These are phyloP conservation scores for Drosophila trichaetosa DNA, from an alignment of 2,888 invertebrate species.

Conservation along the genomic window DNA sequence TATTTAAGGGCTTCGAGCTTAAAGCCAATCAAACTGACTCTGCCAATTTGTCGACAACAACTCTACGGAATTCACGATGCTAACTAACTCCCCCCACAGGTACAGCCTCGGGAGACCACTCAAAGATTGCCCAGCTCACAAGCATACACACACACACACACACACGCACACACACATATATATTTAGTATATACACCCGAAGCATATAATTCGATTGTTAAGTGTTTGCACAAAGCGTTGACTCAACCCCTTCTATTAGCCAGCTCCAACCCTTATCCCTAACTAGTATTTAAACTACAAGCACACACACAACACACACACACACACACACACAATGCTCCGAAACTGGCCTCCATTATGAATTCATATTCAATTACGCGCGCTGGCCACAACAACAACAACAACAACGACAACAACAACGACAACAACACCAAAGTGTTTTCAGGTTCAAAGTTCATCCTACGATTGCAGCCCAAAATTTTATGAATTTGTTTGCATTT, in stretches of 20 bases:
- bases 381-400: slow-evolving; percentile 31
- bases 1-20: slow-evolving; percentile 37
- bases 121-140: slow-evolving; percentile 18
- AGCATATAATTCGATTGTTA: slow-evolving; percentile 52
- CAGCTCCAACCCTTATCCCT: slow-evolving; percentile 3
- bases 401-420: slow-evolving; percentile 1
- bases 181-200: neutral
- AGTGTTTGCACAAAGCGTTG: slow-evolving; percentile 46
- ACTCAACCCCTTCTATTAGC: neutral
- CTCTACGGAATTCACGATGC: neutral
- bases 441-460: slow-evolving; percentile 34
- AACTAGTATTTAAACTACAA: slow-evolving; percentile 24
- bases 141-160: neutral
- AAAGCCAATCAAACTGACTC: slow-evolving; percentile 54
- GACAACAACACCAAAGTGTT: slow-evolving; percentile 1
- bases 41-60: slow-evolving; percentile 15
- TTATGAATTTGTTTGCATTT: slow-evolving; percentile 34
- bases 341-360: slow-evolving; percentile 53
- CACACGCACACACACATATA: neutral
- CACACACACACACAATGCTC: neutral
- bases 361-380: slow-evolving; percentile 79
- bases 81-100: neutral
- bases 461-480: slow-evolving; percentile 14
- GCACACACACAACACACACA: slow-evolving; percentile 24
- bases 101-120: slow-evolving; percentile 18